Evolutionary conservation across 2,113 vertebrate species (phyloP).

Genomic region (Trogon surrucura): DNA sequence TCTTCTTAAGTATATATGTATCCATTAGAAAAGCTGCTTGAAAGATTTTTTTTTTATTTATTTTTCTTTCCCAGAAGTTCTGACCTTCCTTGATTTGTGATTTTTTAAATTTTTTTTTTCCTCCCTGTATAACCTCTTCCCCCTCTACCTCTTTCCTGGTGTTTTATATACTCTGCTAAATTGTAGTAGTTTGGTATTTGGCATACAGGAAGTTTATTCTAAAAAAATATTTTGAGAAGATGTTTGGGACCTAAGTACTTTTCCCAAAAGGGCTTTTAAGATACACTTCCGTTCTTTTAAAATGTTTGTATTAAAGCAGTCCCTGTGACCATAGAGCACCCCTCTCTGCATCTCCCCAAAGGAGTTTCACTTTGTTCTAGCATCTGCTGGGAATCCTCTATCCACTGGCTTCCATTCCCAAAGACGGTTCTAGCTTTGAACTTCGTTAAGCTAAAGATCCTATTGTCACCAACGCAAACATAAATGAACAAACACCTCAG

Average conservation of each 20-base stretch:
- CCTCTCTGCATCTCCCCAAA: neutral
- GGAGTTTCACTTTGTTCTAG: neutral
- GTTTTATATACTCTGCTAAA: neutral
- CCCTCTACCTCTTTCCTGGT: neutral
- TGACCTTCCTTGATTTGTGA: neutral
- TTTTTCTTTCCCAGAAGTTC: neutral
- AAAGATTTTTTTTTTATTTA: neutral
- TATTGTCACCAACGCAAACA: neutral
- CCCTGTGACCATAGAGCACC: neutral
- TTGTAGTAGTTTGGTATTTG: neutral
- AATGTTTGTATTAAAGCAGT: neutral
- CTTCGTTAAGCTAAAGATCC: neutral
- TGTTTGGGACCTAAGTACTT: neutral
- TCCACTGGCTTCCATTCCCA: neutral
- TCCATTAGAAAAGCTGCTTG: neutral
- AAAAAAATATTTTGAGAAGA: neutral
- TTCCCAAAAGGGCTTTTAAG: neutral
- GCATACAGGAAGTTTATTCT: neutral
- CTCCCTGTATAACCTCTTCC: neutral
- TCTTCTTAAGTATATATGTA: neutral
- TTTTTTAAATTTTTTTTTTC: too few relatives aligned
- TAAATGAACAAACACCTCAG: neutral
- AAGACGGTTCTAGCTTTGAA: neutral
- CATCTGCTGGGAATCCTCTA: neutral
- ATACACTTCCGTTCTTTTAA: neutral